phyloP scores from a whole-genome alignment of 2,113 vertebrate genomes.

The Phyllopteryx taeniolatus region DNA sequence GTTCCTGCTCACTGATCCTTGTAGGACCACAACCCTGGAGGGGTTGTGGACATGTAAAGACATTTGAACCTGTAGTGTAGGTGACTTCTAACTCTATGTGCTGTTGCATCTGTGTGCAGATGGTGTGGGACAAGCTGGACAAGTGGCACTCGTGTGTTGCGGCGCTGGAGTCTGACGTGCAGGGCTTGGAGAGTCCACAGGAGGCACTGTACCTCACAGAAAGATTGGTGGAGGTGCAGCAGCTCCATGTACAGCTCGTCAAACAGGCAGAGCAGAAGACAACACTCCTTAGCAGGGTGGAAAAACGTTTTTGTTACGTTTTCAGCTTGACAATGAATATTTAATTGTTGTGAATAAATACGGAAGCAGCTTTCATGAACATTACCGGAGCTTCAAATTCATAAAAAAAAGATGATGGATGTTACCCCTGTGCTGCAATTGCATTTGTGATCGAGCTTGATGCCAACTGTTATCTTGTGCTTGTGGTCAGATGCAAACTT shows the following conservation, averaged over 20 bases:
- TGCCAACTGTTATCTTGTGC: background rate
- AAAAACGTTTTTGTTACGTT: too few species aligned
- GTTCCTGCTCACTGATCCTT: too few species aligned
- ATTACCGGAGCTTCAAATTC: too few species aligned
- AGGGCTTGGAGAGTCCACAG: slow-evolving; percentile 80
- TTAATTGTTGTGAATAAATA: too few species aligned
- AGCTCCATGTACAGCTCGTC: slow-evolving; percentile 78
- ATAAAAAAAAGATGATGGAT: too few species aligned
- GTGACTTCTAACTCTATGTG: background rate
- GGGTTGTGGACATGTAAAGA: background rate
- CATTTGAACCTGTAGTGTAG: background rate
- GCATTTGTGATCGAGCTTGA: background rate
- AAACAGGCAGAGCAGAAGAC: slow-evolving; percentile 85
- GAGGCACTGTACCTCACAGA: slow-evolving; percentile 79
- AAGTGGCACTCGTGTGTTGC: slow-evolving; percentile 83
- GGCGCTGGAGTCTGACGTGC: slow-evolving; percentile 82
- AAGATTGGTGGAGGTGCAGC: slow-evolving; percentile 75
- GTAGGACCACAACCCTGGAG: too few species aligned
- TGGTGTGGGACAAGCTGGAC: slow-evolving; percentile 87
- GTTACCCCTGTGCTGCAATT: background rate
- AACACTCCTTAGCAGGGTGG: slow-evolving; percentile 85
- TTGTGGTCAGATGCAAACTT: slow-evolving; percentile 74
- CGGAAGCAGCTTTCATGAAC: too few species aligned
- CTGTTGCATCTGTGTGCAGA: slow-evolving; percentile 63
- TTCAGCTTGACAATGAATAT: too few species aligned